These are phyloP conservation scores for Belgica antarctica DNA, from an alignment of 2,888 invertebrate species.

Conservation along the genomic window DNA sequence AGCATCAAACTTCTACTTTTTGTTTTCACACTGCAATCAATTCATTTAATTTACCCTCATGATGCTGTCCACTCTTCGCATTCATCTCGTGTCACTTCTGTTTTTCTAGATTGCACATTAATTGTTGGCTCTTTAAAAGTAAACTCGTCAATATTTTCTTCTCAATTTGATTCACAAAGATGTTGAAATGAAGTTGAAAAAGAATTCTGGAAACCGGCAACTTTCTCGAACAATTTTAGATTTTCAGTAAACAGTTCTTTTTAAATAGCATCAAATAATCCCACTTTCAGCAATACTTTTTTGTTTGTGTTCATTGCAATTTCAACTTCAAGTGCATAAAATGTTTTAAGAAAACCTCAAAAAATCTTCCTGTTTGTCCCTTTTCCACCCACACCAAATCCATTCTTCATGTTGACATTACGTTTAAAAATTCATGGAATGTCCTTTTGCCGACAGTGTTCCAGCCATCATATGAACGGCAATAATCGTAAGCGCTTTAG, in stretches of 20 bases:
- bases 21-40: slow-evolving; percentile 26
- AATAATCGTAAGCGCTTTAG: slow-evolving; percentile 42
- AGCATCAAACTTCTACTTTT: slow-evolving; percentile 35
- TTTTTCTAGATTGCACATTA: not conserved
- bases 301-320: not conserved
- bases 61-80: not conserved
- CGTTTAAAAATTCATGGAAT: slow-evolving; percentile 37
- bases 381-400: not conserved
- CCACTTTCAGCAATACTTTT: not conserved
- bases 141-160: not conserved
- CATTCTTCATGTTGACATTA: slow-evolving; percentile 20
- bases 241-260: no score
- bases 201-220: no score
- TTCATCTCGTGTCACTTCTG: slow-evolving; percentile 4
- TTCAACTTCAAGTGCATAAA: no score
- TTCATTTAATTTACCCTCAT: slow-evolving; percentile 33
- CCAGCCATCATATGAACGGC: not conserved
- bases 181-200: no score
- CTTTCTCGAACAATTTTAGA: no score
- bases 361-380: not conserved
- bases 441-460: slow-evolving; percentile 14
- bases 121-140: no score
- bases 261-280: not conserved
- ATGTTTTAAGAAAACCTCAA: slow-evolving; percentile 1
- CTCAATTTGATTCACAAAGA: no score